Percentiles rank a stretch among this genome's conserved stretches.
Conservation (phyloP, 2,888 invertebrate genomes). For the Eupithecia subumbrata region DNA sequence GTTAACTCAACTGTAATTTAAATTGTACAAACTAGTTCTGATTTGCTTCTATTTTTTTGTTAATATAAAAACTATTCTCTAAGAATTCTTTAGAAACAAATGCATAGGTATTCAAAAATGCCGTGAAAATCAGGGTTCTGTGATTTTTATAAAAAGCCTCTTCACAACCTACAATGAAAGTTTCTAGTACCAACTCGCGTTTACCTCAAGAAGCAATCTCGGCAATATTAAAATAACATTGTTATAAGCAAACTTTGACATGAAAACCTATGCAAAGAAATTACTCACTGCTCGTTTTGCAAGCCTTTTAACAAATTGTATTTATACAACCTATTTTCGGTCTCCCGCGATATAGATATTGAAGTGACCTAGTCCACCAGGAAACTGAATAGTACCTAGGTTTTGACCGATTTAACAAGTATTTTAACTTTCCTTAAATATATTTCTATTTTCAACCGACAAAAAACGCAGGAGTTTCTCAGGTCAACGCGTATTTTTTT, state of each 20-base stretch:
- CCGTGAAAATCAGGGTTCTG: neutral
- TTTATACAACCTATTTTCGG: no score
- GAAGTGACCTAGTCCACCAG: no score
- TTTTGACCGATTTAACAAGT: no score
- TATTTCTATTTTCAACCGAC: no score
- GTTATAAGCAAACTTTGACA: slow-evolving; percentile 37
- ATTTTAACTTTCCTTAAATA: no score
- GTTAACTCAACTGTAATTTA: neutral
- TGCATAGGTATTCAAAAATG: neutral
- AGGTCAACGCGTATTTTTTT: no score
- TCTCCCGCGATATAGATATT: no score
- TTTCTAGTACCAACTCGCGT: neutral
- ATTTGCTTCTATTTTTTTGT: neutral
- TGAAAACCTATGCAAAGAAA: slow-evolving; percentile 13
- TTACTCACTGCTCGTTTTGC: neutral
- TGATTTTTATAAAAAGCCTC: neutral
- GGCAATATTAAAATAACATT: slow-evolving; percentile 13
- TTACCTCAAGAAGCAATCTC: slow-evolving; percentile 3
- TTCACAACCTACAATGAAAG: neutral
- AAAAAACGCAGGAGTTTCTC: no score
- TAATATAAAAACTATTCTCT: neutral
- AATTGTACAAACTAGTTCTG: neutral
- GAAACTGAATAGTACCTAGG: no score
- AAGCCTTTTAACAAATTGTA: neutral
- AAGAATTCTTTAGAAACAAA: neutral